Percentiles rank a stretch among this genome's conserved stretches.
Conservation (phyloP, 2,797 vertebrate genomes). For the Ceryle rudis region DNA sequence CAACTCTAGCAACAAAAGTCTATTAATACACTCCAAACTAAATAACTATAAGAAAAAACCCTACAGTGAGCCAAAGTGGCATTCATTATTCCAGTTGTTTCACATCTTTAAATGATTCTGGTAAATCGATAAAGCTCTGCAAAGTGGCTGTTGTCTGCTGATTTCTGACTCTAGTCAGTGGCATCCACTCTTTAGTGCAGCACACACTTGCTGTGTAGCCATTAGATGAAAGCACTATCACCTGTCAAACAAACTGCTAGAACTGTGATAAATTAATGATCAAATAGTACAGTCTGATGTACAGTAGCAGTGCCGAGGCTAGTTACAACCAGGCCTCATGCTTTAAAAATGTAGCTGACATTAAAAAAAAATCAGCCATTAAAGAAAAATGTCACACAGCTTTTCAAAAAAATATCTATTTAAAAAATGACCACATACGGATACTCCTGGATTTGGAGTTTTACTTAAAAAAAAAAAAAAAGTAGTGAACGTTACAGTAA, state of each 20-base stretch:
- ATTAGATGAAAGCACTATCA: slow-evolving; percentile 92
- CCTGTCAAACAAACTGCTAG: slow-evolving; percentile 97
- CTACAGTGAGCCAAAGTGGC: slow-evolving; percentile 51
- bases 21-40: slow-evolving; percentile 6
- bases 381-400: slow-evolving; percentile 83
- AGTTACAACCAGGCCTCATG: slow-evolving; percentile 84
- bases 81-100: slow-evolving; percentile 72
- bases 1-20: neutral
- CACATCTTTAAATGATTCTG: slow-evolving; percentile 73
- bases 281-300: slow-evolving; percentile 88
- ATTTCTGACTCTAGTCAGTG: slow-evolving; percentile 72
- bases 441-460: slow-evolving; percentile 25
- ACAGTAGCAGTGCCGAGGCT: slow-evolving; percentile 86
- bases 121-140: slow-evolving; percentile 77
- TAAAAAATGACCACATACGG: slow-evolving; percentile 80
- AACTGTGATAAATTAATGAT: slow-evolving; percentile 98
- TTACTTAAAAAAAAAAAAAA: neutral
- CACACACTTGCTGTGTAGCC: slow-evolving; percentile 82
- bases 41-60: neutral
- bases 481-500: neutral
- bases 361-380: slow-evolving; percentile 87
- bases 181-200: slow-evolving; percentile 73
- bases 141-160: slow-evolving; percentile 77
- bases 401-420: slow-evolving; percentile 79
- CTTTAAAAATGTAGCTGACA: slow-evolving; percentile 85